phyloP scores from a whole-genome alignment of 2,113 vertebrate genomes.

The Podarcis cretensis region DNA sequence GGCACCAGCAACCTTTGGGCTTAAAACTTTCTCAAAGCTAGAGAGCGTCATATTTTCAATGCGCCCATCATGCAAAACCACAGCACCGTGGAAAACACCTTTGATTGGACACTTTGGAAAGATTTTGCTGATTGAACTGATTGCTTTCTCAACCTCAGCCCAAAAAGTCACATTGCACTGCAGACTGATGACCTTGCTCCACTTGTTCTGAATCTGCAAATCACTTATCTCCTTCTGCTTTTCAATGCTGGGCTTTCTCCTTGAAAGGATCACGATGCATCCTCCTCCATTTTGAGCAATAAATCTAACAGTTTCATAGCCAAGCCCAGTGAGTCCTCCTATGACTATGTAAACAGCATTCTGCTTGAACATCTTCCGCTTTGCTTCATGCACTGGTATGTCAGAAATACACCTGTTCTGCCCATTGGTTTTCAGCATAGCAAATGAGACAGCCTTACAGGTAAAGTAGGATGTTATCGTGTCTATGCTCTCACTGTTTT shows the following conservation, averaged over 20 bases:
- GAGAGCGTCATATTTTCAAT: conserved; percentile 77
- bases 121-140: conserved; percentile 67
- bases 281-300: conserved; percentile 81
- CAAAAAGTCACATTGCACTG: conserved; percentile 78
- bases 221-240: conserved; percentile 74
- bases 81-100: conserved; percentile 89
- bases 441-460: conserved; percentile 53
- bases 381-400: conserved; percentile 64
- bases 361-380: conserved; percentile 74
- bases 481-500: conserved; percentile 3
- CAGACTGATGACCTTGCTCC: conserved; percentile 66
- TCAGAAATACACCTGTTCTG: conserved; percentile 57
- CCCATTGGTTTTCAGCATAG: conserved; percentile 61
- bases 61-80: conserved; percentile 80
- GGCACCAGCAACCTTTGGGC: conserved; percentile 84
- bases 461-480: conserved; percentile 78
- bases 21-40: conserved; percentile 81
- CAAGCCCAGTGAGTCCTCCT: conserved; percentile 87
- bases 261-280: conserved; percentile 80
- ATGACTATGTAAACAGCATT: conserved; percentile 80
- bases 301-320: conserved; percentile 87
- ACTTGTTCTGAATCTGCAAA: conserved; percentile 67
- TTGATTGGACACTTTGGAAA: conserved; percentile 77
- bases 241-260: conserved; percentile 70
- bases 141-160: conserved; percentile 73